phyloP scores from a whole-genome alignment of 2,888 invertebrate species.

The Caenorhabditis auriculariae region DNA sequence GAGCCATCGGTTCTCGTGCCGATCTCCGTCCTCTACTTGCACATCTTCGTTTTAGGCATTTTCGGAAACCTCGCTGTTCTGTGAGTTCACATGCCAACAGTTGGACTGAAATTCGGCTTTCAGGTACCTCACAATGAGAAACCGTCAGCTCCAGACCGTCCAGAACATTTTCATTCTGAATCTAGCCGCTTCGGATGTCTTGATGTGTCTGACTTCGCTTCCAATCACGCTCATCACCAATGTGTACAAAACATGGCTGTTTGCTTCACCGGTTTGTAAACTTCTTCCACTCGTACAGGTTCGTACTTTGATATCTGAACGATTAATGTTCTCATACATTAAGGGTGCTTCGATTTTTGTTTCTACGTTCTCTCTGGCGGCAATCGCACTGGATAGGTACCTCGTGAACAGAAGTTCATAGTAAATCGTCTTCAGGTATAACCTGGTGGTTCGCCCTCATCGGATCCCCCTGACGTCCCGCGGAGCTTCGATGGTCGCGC shows the following conservation, averaged over 20 bases:
- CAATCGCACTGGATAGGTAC: constrained; percentile 92
- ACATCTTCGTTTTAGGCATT: constrained; percentile 47
- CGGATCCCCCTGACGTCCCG: constrained; percentile 45
- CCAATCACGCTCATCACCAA: constrained; percentile 94
- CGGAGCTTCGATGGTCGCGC: constrained; percentile 64
- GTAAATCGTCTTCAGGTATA: constrained; percentile 24
- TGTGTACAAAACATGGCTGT: constrained; percentile 86
- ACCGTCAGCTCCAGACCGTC: constrained; percentile 51
- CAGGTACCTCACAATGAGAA: constrained; percentile 39
- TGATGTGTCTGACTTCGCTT: constrained; percentile 87
- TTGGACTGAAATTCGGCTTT: not conserved
- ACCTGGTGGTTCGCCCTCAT: constrained; percentile 66
- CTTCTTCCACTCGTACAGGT: constrained; percentile 87
- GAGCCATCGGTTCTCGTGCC: constrained; percentile 42
- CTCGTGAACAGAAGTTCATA: not conserved
- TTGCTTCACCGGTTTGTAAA: constrained; percentile 86
- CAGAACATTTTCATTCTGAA: constrained; percentile 90
- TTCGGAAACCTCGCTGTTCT: constrained; percentile 45
- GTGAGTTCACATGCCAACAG: constrained; percentile 24
- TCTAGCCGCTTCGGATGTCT: constrained; percentile 87
- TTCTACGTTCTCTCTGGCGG: constrained; percentile 90
- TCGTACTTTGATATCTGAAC: constrained; percentile 1
- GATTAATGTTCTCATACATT: not conserved
- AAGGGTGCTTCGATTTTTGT: constrained; percentile 87
- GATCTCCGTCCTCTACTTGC: constrained; percentile 52